Evolutionary conservation across 2,113 vertebrate genomes (phyloP).

Genomic region (Antechinus stuartii): DNA sequence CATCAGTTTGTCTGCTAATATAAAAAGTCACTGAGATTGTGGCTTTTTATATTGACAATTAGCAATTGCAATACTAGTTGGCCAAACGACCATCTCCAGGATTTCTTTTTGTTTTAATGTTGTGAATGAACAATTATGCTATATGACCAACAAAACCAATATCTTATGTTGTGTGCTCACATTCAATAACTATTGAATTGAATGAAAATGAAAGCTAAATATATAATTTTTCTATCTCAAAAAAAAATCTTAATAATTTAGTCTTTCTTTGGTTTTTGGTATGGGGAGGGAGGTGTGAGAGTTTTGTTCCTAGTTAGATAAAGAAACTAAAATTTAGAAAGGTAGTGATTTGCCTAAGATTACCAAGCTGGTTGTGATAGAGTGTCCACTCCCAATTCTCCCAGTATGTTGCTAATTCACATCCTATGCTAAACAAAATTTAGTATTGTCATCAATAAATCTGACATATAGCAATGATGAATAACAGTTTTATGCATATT

Average conservation of each 20-base stretch:
- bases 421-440: not conserved
- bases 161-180: not conserved
- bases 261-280: not conserved
- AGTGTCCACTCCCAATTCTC: not conserved
- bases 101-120: conserved; percentile 6
- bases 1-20: not conserved
- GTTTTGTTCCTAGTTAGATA: too few relatives aligned
- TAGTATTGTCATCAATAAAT: not conserved
- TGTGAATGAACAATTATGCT: conserved; percentile 10
- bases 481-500: not conserved
- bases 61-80: not conserved
- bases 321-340: not conserved
- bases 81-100: not conserved
- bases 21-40: not conserved
- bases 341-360: not conserved
- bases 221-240: not conserved
- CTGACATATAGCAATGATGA: not conserved
- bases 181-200: not conserved
- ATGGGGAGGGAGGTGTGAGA: too few relatives aligned
- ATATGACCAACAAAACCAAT: not conserved
- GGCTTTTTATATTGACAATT: not conserved
- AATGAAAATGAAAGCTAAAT: not conserved
- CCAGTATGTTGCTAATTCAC: not conserved
- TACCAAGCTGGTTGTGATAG: not conserved
- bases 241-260: not conserved